Conservation (phyloP, 2,113 vertebrate species). For the Nanorana parkeri region DNA sequence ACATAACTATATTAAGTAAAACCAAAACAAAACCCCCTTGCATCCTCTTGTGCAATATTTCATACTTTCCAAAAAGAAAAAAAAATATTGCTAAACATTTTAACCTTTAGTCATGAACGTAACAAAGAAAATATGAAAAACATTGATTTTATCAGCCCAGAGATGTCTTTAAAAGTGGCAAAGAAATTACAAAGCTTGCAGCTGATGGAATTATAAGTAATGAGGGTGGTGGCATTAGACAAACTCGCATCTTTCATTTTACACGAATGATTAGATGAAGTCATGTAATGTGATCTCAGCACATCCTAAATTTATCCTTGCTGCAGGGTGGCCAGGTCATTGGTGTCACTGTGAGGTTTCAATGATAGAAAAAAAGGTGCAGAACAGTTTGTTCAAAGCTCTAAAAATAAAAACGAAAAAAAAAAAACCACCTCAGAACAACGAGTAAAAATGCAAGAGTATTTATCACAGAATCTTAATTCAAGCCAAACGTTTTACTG, state of each 20-base stretch:
- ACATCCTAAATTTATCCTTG: not conserved
- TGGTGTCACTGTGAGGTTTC: not conserved
- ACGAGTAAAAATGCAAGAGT: not conserved
- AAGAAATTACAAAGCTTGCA: not conserved
- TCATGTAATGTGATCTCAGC: constrained; percentile 21
- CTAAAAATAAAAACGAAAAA: not conserved
- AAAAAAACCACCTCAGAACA: not conserved
- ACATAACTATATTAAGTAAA: too few relatives aligned
- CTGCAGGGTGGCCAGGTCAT: not conserved
- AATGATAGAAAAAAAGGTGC: not conserved
- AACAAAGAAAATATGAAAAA: too few relatives aligned
- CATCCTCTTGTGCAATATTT: too few relatives aligned
- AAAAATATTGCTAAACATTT: too few relatives aligned
- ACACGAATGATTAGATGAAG: not conserved
- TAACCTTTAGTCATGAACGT: too few relatives aligned
- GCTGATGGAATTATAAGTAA: not conserved
- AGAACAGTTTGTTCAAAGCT: not conserved
- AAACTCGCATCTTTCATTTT: not conserved
- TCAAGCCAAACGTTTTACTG: not conserved
- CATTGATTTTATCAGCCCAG: too few relatives aligned
- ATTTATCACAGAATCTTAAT: constrained; percentile 9
- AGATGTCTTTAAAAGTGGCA: not conserved
- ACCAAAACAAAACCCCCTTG: too few relatives aligned
- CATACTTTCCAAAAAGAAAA: too few relatives aligned
- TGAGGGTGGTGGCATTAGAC: not conserved